Conservation (phyloP, 2,888 invertebrate species). For the Acronicta alni region DNA sequence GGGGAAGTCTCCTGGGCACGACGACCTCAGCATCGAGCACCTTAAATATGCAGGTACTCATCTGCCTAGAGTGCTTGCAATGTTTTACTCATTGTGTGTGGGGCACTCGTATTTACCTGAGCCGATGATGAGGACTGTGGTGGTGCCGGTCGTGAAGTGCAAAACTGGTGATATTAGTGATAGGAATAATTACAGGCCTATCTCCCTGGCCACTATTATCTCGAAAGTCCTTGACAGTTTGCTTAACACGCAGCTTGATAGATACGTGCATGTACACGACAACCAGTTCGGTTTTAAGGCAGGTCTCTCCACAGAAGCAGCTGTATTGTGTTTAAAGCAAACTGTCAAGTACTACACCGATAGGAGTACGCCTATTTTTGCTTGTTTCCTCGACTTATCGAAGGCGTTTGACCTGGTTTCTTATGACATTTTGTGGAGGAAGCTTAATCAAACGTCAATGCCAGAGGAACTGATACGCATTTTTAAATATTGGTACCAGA, state of each 20-base stretch:
- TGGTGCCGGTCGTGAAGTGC: constrained; percentile 15
- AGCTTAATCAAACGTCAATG: not conserved
- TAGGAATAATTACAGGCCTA: constrained; percentile 48
- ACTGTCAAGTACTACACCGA: constrained; percentile 24
- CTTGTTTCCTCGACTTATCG: constrained; percentile 33
- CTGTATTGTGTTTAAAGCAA: constrained; percentile 46
- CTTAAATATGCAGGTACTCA: constrained; percentile 26
- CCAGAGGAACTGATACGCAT: constrained; percentile 3
- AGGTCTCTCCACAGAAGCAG: constrained; percentile 39
- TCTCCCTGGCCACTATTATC: constrained; percentile 40
- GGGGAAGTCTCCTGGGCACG: constrained; percentile 5
- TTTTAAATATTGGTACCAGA: constrained; percentile 7
- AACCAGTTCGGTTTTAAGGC: constrained; percentile 50
- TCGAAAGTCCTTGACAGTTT: not conserved
- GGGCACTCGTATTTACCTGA: constrained; percentile 6
- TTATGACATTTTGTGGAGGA: constrained; percentile 31
- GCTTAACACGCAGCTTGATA: constrained; percentile 11
- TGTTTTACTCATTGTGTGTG: constrained; percentile 24
- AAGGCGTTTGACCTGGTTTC: constrained; percentile 34
- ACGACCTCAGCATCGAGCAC: constrained; percentile 11
- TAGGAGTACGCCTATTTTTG: constrained; percentile 32
- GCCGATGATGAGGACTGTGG: constrained; percentile 8
- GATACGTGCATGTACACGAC: constrained; percentile 40
- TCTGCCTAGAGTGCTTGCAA: constrained; percentile 27
- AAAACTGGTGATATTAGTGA: constrained; percentile 39